These are phyloP conservation scores for Torymus aiolomorphi DNA, from an alignment of 2,888 invertebrate genomes.

Conservation along the genomic window DNA sequence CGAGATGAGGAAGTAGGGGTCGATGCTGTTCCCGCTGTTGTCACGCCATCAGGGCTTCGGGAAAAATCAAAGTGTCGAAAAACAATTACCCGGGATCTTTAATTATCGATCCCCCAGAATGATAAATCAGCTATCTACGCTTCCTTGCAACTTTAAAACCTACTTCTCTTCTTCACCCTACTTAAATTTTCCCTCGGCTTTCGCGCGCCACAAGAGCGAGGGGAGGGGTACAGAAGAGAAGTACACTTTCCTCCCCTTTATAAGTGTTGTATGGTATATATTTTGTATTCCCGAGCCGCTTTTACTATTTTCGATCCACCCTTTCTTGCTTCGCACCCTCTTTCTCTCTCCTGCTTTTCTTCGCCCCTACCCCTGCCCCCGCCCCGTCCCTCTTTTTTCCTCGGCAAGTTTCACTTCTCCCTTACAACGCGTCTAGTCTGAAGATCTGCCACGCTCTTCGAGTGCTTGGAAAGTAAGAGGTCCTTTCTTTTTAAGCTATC, in stretches of 20 bases:
- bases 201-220: background rate
- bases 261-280: slow-evolving; percentile 1
- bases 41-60: background rate
- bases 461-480: slow-evolving; percentile 48
- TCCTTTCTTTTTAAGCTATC: slow-evolving; percentile 50
- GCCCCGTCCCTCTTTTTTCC: slow-evolving; percentile 12
- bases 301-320: slow-evolving; percentile 37
- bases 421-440: slow-evolving; percentile 22
- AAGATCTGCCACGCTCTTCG: slow-evolving; percentile 28
- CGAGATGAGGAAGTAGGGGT: background rate
- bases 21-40: no score
- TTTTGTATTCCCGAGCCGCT: slow-evolving; percentile 4
- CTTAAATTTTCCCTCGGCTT: background rate
- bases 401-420: slow-evolving; percentile 16
- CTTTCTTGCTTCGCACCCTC: background rate
- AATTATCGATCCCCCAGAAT: slow-evolving; percentile 54
- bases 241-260: background rate
- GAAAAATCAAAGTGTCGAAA: slow-evolving; percentile 33
- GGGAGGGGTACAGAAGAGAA: background rate
- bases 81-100: slow-evolving; percentile 59
- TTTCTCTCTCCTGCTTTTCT: background rate
- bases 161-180: background rate
- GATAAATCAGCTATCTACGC: slow-evolving; percentile 36
- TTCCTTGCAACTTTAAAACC: background rate
- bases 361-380: background rate